These are phyloP conservation scores for Leptonema lineaticorne DNA, from an alignment of 1,140 invertebrate genomes.

Conservation along the genomic window DNA sequence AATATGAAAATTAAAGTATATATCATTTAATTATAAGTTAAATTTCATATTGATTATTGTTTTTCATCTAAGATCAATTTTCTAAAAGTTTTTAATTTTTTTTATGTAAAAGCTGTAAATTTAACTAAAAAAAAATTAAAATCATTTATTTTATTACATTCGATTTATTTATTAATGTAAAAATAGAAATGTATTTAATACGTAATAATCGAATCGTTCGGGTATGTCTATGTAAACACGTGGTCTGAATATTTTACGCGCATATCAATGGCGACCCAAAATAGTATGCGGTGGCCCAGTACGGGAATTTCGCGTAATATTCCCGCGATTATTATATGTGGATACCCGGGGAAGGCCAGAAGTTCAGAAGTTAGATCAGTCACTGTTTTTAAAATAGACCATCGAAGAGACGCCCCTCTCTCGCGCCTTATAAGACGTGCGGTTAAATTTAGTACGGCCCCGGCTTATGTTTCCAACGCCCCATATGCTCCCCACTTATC, in stretches of 20 bases:
- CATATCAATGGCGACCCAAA: slow-evolving; percentile 2
- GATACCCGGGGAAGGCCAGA: slow-evolving; percentile 1
- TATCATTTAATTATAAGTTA: not conserved
- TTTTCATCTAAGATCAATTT: not conserved
- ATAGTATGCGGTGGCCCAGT: not conserved
- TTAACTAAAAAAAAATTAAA: no score
- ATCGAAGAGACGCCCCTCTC: not conserved
- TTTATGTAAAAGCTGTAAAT: no score
- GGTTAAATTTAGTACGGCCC: slow-evolving; percentile 33
- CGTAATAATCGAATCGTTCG: not conserved
- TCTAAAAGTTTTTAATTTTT: not conserved
- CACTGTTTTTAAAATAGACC: slow-evolving; percentile 18
- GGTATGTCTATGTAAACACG: not conserved
- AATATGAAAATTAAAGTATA: not conserved
- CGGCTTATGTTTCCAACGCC: slow-evolving; percentile 25
- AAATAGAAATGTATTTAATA: not conserved
- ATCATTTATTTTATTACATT: not conserved
- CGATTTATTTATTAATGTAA: not conserved
- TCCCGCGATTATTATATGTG: slow-evolving; percentile 4
- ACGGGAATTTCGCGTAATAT: slow-evolving; percentile 16
- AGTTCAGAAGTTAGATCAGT: not conserved
- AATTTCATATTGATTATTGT: not conserved
- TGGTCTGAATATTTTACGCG: not conserved
- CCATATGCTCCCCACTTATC: not conserved
- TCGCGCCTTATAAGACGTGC: slow-evolving; percentile 39